Evolutionary conservation across 2,888 invertebrate genomes (phyloP), one percentile per base, ranked within the genome.

Genomic region (Plutella xylostella): DNA sequence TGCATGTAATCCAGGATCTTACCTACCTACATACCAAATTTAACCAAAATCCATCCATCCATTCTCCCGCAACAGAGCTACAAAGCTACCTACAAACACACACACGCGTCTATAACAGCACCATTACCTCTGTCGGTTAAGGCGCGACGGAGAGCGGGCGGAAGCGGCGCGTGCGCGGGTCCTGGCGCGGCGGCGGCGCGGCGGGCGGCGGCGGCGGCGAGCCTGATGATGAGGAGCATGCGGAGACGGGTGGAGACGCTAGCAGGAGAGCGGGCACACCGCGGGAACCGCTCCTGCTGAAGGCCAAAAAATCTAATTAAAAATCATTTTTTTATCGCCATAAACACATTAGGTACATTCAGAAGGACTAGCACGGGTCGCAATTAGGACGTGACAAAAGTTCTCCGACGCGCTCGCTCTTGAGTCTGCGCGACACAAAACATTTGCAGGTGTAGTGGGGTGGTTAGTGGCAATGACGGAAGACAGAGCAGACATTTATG

Each of bases 201-300:
- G 41, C 49, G 48, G 51, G 42, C 48, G 51, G 42, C 47, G 45
- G 48, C 45, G 53, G 39, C 50, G 45, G 17, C 47, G 48, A 59
- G 51, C 55, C 55, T 45, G 72, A 66, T 31, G 71, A 65, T 21
- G 72, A 64, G 11, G 49, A 49, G 38, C 46, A 48, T 38, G 43
- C 48, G 21, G 63, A 58, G 14, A 55, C 56, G 3, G 69, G 70
- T 14, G 73, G 71, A 0, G 74, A 69, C 18, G 65, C 55, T 65
- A 70, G 62, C 56, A 84, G 62, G 51, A 78, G 63, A 20, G 79
- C 78, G 21, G 86, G 77, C 56, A 85, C 79, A 43, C 86, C 86
- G 53, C 85, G 80, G 3, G 72, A 69, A 2, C 65, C 61, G 52
- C 71, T 68, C 55, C 72, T 68, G 48, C 53, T 30, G 37, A 14